Evolutionary conservation across 1,140 invertebrate genomes (phyloP), one percentile per base, ranked within the genome.

Genomic region (Pygmarrhopalites habei): DNA sequence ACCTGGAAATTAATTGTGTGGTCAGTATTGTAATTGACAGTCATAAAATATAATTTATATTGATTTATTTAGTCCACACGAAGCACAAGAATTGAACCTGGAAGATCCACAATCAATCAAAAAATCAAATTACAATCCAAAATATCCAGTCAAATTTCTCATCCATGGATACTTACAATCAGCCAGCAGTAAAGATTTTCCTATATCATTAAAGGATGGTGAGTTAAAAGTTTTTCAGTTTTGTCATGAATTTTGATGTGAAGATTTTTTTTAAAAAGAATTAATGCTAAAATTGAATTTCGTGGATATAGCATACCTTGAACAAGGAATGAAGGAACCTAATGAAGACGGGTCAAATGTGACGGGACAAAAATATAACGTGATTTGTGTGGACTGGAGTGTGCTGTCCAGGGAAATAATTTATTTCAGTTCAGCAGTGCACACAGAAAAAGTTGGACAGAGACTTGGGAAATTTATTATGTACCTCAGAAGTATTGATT

Each of bases 331-430:
- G n/a, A n/a, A n/a, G n/a, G n/a, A n/a, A n/a, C n/a, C n/a, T n/a
- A n/a, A n/a, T n/a, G n/a, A n/a, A n/a, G n/a, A n/a, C n/a, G n/a
- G n/a, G n/a, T n/a, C n/a, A n/a, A n/a, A n/a, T n/a, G n/a, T n/a
- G n/a, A n/a, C n/a, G n/a, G n/a, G n/a, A n/a, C n/a, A n/a, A 2
- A 26, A 19, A 17, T 58, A 61, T 7, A 68, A 68, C 47, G 26
- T 68, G 2, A 56, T 68, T 21, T 56, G 60, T 28, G 44, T 68
- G 4, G 66, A 64, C 35, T 68, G 66, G 66, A 56, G 58, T 44
- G 28, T 43, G 14, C 46, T 68, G 19, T 41, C 52, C 1, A 32
- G 52, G 19, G 57, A 68, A 52, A 23, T 68, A 15, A 56, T 65
- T 43, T 68, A 68, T 28, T 64, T 60, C 23, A 55, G 46, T 21